Evolutionary conservation across 2,888 invertebrate species (phyloP), one percentile per base, ranked within the genome.

Genomic region (Rotaria sp.): DNA sequence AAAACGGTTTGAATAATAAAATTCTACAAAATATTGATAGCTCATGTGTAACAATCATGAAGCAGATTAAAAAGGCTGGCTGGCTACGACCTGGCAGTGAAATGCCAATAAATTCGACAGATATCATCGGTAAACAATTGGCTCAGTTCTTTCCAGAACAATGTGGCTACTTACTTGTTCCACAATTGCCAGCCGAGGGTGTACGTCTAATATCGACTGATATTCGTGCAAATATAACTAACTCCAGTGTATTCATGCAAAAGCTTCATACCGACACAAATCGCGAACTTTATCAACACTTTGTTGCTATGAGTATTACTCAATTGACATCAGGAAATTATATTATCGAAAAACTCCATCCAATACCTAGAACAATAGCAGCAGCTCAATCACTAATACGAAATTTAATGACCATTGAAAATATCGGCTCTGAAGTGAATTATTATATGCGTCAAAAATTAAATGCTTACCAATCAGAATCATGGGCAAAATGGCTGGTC

Each of bases 1-100:
- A 21, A 24, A 50, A 84, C n/a, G 10, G 52, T 38, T 57, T 84
- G 26, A 84, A 84, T n/a, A 84, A 84, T 15, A 84, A 52, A 57
- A 57, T 84, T 41, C 24, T 84, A 10, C 38, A 84, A 57, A n/a
- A 52, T 41, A 84, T 84, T 52, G 50, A 84, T 38, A 13, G 13
- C 10, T 52, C n/a, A 57, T 41, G n/a, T 38, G 10, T 2, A 24
- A 52, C 52, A 1, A 57, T 84, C n/a, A 26, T 24, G 0, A 52
- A 84, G 13, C 38, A 38, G 10, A 84, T 84, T 4, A 21, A n/a
- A 57, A 52, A 84, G 38, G 41, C 24, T 13, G 24, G 21, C 11
- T 50, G 52, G 50, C 13, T 26, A 26, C 41, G 24, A 26, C n/a
- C 35, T 35, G n/a, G 38, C 5, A n/a, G 52, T 24, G 26, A 57